Conservation (phyloP, 2,797 vertebrate genomes). For the Argyrosomus regius region DNA sequence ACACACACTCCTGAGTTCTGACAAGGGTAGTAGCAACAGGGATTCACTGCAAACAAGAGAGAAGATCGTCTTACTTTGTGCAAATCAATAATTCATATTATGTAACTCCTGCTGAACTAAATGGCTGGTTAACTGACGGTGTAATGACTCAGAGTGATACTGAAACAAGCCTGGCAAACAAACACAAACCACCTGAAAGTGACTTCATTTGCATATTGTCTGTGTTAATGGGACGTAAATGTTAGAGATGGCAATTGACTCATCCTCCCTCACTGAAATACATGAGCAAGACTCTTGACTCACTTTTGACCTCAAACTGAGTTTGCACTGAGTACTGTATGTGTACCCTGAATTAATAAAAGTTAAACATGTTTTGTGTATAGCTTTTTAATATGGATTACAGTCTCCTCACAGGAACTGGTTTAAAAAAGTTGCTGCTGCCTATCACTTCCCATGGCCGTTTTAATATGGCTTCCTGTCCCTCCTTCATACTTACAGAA, state of each 20-base stretch:
- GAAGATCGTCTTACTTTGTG: background rate
- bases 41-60: conserved; percentile 86
- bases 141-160: background rate
- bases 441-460: background rate
- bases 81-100: background rate
- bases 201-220: background rate
- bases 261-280: background rate
- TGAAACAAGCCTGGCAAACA: background rate
- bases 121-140: background rate
- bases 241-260: background rate
- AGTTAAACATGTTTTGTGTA: background rate
- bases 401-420: background rate
- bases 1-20: conserved; percentile 93
- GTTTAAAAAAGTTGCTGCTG: background rate
- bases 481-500: conserved; percentile 17
- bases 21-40: conserved; percentile 95
- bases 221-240: background rate
- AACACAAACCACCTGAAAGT: background rate
- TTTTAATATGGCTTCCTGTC: conserved; percentile 54
- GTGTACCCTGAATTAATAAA: background rate
- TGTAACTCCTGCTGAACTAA: background rate
- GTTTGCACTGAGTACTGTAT: background rate
- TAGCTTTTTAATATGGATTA: background rate
- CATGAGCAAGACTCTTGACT: background rate
- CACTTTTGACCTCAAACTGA: background rate